Evolutionary conservation across 2,113 vertebrate species (phyloP).

Genomic region (Quiscalus mexicanus): DNA sequence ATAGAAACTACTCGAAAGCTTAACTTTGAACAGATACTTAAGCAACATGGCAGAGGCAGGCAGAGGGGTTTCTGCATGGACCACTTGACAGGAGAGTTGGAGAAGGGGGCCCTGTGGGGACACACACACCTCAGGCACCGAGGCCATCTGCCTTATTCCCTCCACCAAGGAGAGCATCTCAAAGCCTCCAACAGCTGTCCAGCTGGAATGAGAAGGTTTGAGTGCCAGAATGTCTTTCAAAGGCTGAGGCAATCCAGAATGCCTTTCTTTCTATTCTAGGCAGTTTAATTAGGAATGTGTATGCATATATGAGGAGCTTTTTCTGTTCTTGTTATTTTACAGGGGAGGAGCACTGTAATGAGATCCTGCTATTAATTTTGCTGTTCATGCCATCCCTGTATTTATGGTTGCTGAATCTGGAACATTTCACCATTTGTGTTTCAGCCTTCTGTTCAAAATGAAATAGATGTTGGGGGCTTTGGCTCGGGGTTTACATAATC

Average conservation of each 20-base stretch:
- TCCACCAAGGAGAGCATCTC: background rate
- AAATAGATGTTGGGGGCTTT: background rate
- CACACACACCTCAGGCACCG: no score
- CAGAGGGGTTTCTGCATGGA: background rate
- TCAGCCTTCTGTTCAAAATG: conserved; percentile 27
- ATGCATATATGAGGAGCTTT: background rate
- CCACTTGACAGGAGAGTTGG: fast-evolving
- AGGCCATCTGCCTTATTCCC: background rate
- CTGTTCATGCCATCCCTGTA: background rate
- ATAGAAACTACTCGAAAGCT: background rate
- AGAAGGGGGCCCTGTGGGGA: background rate
- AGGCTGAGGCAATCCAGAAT: background rate
- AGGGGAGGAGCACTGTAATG: background rate
- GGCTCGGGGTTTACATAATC: background rate
- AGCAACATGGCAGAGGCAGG: fast-evolving
- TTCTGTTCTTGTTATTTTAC: background rate
- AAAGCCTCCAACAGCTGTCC: background rate
- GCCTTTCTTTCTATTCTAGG: background rate
- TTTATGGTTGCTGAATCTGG: background rate
- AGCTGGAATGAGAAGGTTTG: background rate
- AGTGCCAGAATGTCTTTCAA: background rate
- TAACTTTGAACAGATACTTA: background rate
- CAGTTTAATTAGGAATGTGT: background rate
- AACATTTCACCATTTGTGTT: background rate
- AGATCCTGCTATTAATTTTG: background rate